Evolutionary conservation across 2,113 vertebrate genomes (phyloP).

Genomic region (Engystomops pustulosus): DNA sequence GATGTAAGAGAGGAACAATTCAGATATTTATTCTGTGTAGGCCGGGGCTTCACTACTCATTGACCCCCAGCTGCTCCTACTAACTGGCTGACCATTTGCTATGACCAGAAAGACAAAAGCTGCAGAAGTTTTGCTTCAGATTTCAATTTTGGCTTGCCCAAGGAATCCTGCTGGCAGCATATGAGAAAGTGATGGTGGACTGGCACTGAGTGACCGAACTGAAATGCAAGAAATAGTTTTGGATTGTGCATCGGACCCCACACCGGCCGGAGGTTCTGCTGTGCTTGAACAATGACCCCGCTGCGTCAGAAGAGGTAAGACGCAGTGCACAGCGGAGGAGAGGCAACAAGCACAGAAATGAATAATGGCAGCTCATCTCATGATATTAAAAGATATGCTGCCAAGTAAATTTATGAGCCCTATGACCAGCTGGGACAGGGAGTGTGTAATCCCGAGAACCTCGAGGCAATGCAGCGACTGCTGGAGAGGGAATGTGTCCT

Average conservation of each 20-base stretch:
- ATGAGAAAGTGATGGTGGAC: conserved; percentile 16
- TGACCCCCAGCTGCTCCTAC: neutral
- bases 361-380: neutral
- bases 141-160: neutral
- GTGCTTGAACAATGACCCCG: conserved; percentile 15
- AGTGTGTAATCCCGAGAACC: neutral
- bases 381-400: neutral
- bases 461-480: neutral
- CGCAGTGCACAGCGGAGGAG: neutral
- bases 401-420: neutral
- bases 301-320: neutral
- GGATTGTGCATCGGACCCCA: conserved; percentile 7
- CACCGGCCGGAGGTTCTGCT: neutral
- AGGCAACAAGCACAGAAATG: neutral
- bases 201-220: conserved; percentile 18
- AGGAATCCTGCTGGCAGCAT: neutral
- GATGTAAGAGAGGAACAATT: neutral
- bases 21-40: neutral
- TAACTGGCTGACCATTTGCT: conserved; percentile 6
- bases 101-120: neutral
- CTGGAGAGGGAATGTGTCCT: conserved; percentile 4
- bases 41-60: neutral
- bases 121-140: neutral
- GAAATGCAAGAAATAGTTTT: conserved; percentile 26
- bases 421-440: neutral